Evolutionary conservation across 2,888 invertebrate genomes (phyloP).

Genomic region (Drosophila nr. fundita): DNA sequence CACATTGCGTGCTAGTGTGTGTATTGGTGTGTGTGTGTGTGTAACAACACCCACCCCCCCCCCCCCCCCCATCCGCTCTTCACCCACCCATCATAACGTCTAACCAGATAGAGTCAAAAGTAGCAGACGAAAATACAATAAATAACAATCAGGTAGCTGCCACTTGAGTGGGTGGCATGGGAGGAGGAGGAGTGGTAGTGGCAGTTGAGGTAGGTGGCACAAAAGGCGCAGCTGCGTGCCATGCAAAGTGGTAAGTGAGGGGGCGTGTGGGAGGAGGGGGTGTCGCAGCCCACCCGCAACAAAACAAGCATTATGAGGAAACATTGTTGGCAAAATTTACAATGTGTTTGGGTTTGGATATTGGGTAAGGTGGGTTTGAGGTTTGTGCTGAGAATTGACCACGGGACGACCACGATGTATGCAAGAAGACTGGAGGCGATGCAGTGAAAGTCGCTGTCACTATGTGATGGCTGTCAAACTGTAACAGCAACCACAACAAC

Average conservation of each 20-base stretch:
- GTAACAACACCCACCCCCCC: background rate
- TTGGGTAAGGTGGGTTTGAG: conserved; percentile 4
- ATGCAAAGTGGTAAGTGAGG: conserved; percentile 36
- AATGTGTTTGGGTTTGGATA: conserved; percentile 41
- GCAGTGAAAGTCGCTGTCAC: conserved; percentile 65
- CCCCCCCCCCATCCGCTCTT: background rate
- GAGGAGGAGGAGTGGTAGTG: background rate
- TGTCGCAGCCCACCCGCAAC: conserved; percentile 39
- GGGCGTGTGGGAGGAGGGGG: background rate
- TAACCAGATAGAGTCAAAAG: conserved; percentile 47
- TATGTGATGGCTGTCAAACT: conserved; percentile 49
- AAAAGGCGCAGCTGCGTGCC: conserved; percentile 63
- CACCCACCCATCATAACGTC: conserved; percentile 49
- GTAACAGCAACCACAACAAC: conserved; percentile 32
- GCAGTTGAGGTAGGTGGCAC: conserved; percentile 7
- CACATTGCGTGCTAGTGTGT: conserved; percentile 6
- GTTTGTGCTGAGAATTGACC: conserved; percentile 26
- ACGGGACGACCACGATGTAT: conserved; percentile 24
- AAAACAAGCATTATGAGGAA: conserved; percentile 42
- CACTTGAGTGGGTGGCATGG: conserved; percentile 28
- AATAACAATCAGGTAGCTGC: conserved; percentile 73
- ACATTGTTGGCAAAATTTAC: conserved; percentile 54
- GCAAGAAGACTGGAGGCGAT: conserved; percentile 25
- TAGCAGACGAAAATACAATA: conserved; percentile 62
- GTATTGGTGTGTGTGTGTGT: conserved; percentile 6